Conservation (phyloP, 2,888 invertebrate genomes). For the Dynastes maya region DNA sequence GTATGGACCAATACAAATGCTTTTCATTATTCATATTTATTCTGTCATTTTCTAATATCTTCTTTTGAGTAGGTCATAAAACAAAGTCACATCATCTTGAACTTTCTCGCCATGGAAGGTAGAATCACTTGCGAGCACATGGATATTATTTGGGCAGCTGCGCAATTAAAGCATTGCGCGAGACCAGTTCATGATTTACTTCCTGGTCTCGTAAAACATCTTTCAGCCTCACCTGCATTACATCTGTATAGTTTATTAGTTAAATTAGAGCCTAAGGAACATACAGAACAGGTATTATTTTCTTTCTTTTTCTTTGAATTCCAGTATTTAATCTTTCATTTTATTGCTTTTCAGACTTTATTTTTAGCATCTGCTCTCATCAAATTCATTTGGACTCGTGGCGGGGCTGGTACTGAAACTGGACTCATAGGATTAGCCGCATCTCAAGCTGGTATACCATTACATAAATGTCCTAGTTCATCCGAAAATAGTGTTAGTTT, state of each 20-base stretch:
- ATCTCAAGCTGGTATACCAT: constrained; percentile 69
- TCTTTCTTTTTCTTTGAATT: neutral
- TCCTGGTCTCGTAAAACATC: constrained; percentile 90
- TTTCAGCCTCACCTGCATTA: constrained; percentile 90
- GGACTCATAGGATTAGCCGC: constrained; percentile 68
- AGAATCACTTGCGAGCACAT: constrained; percentile 92
- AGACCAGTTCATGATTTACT: constrained; percentile 94
- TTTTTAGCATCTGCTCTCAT: constrained; percentile 92
- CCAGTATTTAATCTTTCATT: neutral
- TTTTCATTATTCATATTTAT: neutral
- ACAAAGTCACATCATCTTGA: constrained; percentile 93
- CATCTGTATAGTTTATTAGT: constrained; percentile 92
- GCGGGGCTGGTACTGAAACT: constrained; percentile 70
- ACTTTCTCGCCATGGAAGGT: constrained; percentile 93
- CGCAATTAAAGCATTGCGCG: constrained; percentile 95
- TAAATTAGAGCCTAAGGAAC: constrained; percentile 90
- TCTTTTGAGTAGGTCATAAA: constrained; percentile 82
- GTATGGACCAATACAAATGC: constrained; percentile 35
- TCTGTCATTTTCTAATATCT: constrained; percentile 2
- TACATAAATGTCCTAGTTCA: constrained; percentile 77
- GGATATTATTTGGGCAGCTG: constrained; percentile 95
- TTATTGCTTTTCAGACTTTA: constrained; percentile 77
- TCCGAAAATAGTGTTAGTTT: constrained; percentile 86
- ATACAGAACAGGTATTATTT: constrained; percentile 86
- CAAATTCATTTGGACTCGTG: constrained; percentile 93